Conservation (phyloP, 2,797 vertebrate genomes). For the Gadopsis marmoratus region DNA sequence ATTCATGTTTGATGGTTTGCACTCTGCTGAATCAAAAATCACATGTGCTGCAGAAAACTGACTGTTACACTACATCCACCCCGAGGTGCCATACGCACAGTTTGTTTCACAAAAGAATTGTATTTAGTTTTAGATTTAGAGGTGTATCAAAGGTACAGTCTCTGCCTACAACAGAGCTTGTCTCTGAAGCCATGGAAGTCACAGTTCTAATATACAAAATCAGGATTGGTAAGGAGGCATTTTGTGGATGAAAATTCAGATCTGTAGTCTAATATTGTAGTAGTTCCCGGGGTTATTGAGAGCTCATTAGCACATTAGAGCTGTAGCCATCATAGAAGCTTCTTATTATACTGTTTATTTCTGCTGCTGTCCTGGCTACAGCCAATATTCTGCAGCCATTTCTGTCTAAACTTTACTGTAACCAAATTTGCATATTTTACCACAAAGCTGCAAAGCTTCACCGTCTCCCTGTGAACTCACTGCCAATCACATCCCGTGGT, state of each 20-base stretch:
- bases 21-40: not conserved
- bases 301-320: slow-evolving; percentile 21
- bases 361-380: not conserved
- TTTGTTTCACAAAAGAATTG: not conserved
- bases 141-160: not conserved
- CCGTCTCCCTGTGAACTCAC: not conserved
- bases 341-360: not conserved
- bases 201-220: slow-evolving; percentile 3
- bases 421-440: slow-evolving; percentile 19
- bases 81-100: not conserved
- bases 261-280: slow-evolving; percentile 8
- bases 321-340: slow-evolving; percentile 65
- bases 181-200: not conserved
- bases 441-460: slow-evolving; percentile 1
- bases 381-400: slow-evolving; percentile 1
- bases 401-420: not conserved
- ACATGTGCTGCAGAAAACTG: not conserved
- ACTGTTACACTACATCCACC: not conserved
- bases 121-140: not conserved
- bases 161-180: not conserved
- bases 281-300: not conserved
- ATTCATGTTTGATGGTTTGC: not conserved
- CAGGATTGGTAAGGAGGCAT: not conserved
- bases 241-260: not conserved
- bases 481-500: not conserved